Evolutionary conservation across 2,113 vertebrate species (phyloP), one percentile per base, ranked within the genome.

Genomic region (Erinaceus europaeus): DNA sequence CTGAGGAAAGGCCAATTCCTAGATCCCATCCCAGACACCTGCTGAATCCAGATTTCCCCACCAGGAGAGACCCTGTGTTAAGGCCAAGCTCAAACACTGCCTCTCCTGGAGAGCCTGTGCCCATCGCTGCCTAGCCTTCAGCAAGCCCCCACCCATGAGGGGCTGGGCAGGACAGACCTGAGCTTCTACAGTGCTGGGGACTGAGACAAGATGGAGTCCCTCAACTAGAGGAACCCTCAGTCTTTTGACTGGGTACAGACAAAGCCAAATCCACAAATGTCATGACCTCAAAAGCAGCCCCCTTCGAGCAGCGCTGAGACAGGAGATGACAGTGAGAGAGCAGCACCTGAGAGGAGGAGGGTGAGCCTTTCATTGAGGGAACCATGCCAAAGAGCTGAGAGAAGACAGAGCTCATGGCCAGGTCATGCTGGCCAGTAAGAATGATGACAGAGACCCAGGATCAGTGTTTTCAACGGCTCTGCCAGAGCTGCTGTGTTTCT

Each of bases 291-390:
- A 53, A 69, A 44, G 52, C 25, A 38, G 53, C 10, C 40, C 2
- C 1, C 1, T 5, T 10, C 18, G 3, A 20, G 15, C 48, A 7
- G 2, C 2, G 17, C 0, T 17, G 36, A 34, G 34, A 4, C 0
- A 1, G 75, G 36, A 32, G 48, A 14, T 1, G 20, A 7, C 9
- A 2, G 53, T 13, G 81, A 9, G 23, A 42, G 40, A 18, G 2
- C 13, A 46, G 79, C 74, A 36, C 42, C 46, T 17, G 38, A 48
- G 50, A 4, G 48, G 65, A 13, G 34, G 65, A 1, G 12, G 34
- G 34, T 20, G 52, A 5, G 17, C 50, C 15, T 5, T 23, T 44
- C 13, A 21, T 36, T 23, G 25, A 36, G 29, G 34, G 42, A 40
- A 46, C 17, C 82, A 18, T 52, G 21, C 38, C 1, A 8, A 40